Conservation (phyloP, 2,888 invertebrate genomes). For the Iselma pallidipennis region DNA sequence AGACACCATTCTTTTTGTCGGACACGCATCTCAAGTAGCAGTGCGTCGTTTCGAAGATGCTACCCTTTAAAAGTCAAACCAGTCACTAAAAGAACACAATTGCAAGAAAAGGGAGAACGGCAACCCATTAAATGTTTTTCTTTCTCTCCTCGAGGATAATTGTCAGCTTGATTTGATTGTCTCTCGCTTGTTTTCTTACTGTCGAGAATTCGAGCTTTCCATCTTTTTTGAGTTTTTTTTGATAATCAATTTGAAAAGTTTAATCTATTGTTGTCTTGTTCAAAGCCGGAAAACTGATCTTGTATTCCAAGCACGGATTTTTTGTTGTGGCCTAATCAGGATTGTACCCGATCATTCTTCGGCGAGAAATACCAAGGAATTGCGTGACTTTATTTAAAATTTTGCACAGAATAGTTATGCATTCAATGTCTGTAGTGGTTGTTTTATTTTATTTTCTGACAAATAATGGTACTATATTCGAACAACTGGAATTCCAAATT, state of each 20-base stretch:
- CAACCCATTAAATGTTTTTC: too few relatives aligned
- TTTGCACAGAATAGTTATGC: too few relatives aligned
- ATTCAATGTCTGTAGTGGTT: neutral
- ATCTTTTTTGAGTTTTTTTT: neutral
- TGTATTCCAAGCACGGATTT: neutral
- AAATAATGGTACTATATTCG: neutral
- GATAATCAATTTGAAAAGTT: neutral
- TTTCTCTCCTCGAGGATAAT: neutral
- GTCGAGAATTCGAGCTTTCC: too few relatives aligned
- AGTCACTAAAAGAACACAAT: too few relatives aligned
- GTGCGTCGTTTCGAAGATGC: neutral
- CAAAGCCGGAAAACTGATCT: neutral
- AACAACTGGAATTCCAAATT: neutral
- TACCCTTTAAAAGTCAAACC: neutral
- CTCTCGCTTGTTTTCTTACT: neutral
- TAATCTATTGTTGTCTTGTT: neutral
- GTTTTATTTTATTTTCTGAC: neutral
- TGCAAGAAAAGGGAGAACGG: too few relatives aligned
- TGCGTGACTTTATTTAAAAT: neutral
- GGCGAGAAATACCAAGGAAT: neutral
- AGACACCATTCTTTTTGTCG: slow-evolving; percentile 8
- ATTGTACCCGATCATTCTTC: neutral
- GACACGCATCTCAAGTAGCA: slow-evolving; percentile 14
- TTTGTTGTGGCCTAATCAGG: neutral
- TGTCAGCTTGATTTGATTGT: neutral